Evolutionary conservation across 2,888 invertebrate species (phyloP).

Genomic region (Oligia strigilis): DNA sequence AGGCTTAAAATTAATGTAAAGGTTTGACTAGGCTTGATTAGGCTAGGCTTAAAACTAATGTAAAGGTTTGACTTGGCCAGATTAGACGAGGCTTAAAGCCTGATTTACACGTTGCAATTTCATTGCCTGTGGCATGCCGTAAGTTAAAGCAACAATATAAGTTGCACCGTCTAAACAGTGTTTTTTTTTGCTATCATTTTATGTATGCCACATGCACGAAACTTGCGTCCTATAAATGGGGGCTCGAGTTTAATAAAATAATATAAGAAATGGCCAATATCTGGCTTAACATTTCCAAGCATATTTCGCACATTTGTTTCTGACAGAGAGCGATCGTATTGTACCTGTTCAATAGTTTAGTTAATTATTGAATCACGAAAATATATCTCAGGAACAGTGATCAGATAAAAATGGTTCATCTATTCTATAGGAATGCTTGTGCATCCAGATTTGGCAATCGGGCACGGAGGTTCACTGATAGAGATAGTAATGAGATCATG

Average conservation of each 20-base stretch:
- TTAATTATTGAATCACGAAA: background rate
- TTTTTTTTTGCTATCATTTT: too few relatives aligned
- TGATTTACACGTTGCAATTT: background rate
- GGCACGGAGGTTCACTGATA: background rate
- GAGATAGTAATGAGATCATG: background rate
- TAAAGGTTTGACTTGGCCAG: background rate
- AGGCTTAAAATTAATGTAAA: background rate
- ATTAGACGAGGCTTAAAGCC: too few relatives aligned
- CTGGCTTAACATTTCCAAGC: background rate
- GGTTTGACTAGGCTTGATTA: background rate
- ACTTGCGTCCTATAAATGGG: background rate
- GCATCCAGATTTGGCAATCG: background rate
- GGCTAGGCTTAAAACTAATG: too few relatives aligned
- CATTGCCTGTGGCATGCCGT: too few relatives aligned
- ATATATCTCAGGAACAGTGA: too few relatives aligned
- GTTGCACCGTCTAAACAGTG: too few relatives aligned
- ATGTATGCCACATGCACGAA: background rate
- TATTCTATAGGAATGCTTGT: background rate
- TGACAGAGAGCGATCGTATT: background rate
- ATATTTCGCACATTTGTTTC: background rate
- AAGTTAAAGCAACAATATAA: background rate
- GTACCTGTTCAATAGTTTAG: background rate
- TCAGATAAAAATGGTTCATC: too few relatives aligned
- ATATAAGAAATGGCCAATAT: background rate
- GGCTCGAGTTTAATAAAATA: background rate